Evolutionary conservation across 2,113 vertebrate species (phyloP).

Genomic region (Petaurus breviceps): DNA sequence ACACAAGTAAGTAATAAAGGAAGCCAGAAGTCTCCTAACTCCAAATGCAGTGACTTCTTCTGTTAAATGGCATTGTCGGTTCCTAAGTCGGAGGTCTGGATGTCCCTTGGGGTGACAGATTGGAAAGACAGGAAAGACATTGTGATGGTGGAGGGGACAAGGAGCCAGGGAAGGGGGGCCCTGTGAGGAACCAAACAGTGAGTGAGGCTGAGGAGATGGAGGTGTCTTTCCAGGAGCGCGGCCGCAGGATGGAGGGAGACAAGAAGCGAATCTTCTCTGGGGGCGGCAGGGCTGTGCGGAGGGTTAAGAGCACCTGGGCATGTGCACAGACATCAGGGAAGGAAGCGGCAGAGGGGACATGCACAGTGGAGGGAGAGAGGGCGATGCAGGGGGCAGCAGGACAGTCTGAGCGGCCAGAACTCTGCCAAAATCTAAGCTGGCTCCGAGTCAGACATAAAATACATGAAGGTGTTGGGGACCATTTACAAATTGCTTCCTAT

Average conservation of each 20-base stretch:
- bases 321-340: background rate
- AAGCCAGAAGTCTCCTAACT: background rate
- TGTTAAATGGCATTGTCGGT: background rate
- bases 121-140: too few species aligned
- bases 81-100: background rate
- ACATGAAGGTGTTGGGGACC: background rate
- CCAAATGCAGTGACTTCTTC: background rate
- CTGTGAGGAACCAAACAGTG: too few species aligned
- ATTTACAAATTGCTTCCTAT: background rate
- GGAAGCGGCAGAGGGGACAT: too few species aligned
- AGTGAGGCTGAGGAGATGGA: background rate
- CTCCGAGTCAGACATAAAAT: background rate
- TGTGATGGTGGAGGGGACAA: background rate
- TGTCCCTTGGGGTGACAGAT: background rate
- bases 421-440: background rate
- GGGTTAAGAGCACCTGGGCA: too few species aligned
- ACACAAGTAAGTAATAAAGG: background rate
- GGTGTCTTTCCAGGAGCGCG: background rate
- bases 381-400: background rate
- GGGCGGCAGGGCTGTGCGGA: too few species aligned
- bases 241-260: too few species aligned
- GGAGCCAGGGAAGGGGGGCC: background rate
- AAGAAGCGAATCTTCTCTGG: too few species aligned
- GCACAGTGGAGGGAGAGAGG: background rate
- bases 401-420: background rate